phyloP scores from a whole-genome alignment of 1,140 invertebrate species.

The Druon quercuslanigerum region DNA sequence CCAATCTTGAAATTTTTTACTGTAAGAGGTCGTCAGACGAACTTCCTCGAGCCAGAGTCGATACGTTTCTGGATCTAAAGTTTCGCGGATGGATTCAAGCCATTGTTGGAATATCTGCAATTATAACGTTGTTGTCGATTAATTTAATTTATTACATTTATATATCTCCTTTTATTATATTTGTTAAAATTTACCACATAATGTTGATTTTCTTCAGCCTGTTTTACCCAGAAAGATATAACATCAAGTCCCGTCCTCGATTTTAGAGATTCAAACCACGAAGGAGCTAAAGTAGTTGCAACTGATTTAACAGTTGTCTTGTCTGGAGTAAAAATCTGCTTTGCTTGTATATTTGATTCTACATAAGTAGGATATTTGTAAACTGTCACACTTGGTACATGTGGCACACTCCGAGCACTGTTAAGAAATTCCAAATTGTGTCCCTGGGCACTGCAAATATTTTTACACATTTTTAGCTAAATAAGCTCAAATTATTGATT shows the following conservation, averaged over 20 bases:
- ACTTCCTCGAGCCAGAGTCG: conserved; percentile 52
- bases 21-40: conserved; percentile 40
- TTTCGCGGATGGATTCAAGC: conserved; percentile 50
- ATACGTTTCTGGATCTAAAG: conserved; percentile 47
- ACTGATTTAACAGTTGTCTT: too few relatives aligned
- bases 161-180: not conserved
- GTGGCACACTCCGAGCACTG: not conserved
- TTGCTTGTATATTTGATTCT: too few relatives aligned
- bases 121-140: too few relatives aligned
- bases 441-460: not conserved
- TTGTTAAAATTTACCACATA: not conserved
- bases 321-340: too few relatives aligned
- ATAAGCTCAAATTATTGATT: not conserved
- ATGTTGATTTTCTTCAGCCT: conserved; percentile 37
- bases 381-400: not conserved
- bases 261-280: conserved; percentile 52
- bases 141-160: too few relatives aligned
- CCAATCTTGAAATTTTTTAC: conserved; percentile 56
- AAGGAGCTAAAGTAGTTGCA: conserved; percentile 27
- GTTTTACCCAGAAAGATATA: conserved; percentile 50
- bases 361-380: not conserved
- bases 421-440: not conserved
- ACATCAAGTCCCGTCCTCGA: conserved; percentile 43
- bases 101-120: conserved; percentile 58
- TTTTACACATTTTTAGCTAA: not conserved